phyloP scores from a whole-genome alignment of 2,113 vertebrate genomes.

The Pseudopipra pipra region DNA sequence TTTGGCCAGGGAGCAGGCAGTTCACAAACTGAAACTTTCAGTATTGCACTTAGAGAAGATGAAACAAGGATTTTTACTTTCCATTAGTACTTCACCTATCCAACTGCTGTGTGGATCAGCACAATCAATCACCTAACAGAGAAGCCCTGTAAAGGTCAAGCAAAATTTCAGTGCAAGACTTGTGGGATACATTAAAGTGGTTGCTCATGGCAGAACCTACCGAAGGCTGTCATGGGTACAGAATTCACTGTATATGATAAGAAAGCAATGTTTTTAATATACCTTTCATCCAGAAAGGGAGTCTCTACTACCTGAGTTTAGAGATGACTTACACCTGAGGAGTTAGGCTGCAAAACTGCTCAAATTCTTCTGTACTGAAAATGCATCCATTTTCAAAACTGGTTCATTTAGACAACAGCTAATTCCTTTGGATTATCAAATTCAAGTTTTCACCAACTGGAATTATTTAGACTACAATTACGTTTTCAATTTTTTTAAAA shows the following conservation, averaged over 20 bases:
- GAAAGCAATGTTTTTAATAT: background rate
- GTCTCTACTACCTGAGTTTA: background rate
- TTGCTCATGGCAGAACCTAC: background rate
- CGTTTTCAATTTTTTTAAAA: background rate
- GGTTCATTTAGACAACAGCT: background rate
- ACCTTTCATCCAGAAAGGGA: background rate
- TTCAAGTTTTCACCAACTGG: background rate
- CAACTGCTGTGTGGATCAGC: background rate
- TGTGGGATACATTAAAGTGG: background rate
- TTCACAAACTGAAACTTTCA: background rate
- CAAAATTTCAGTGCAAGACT: background rate
- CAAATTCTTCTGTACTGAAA: background rate
- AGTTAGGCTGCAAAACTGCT: background rate
- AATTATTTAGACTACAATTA: background rate
- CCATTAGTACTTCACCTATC: background rate
- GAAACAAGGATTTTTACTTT: background rate
- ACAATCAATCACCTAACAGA: background rate
- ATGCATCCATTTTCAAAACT: background rate
- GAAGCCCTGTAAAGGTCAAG: background rate
- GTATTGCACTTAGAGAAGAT: background rate
- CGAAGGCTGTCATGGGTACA: background rate
- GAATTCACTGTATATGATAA: background rate
- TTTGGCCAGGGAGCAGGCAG: background rate
- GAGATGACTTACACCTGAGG: background rate
- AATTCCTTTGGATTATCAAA: background rate